phyloP scores from a whole-genome alignment of 2,113 vertebrate species.

The Ciconia boyciana region DNA sequence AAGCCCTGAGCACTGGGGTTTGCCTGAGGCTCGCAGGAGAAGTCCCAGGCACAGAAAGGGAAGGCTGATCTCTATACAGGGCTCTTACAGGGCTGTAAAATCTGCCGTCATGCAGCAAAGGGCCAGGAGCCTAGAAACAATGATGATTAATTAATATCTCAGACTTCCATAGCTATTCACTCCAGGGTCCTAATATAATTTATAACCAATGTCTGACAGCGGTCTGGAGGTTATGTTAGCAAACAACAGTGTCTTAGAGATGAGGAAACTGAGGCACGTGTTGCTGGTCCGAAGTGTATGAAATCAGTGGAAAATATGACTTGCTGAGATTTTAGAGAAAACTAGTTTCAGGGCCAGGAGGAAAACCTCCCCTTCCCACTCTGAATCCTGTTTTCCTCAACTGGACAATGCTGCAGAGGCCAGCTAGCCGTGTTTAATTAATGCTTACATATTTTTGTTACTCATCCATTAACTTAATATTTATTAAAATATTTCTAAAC shows the following conservation, averaged over 20 bases:
- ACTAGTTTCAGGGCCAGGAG: not conserved
- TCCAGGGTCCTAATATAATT: not conserved
- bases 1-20: accelerated
- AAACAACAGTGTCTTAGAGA: not conserved
- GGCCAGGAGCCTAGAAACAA: not conserved
- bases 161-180: not conserved
- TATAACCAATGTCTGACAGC: not conserved
- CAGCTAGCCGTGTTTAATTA: not conserved
- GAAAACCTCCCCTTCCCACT: not conserved
- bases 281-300: not conserved
- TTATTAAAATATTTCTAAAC: not conserved
- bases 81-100: not conserved
- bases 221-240: not conserved
- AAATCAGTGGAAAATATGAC: not conserved
- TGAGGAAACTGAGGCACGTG: not conserved
- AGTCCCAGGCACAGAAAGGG: not conserved
- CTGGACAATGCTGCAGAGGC: not conserved
- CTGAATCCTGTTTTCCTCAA: not conserved
- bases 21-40: not conserved
- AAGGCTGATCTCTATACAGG: not conserved
- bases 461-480: not conserved
- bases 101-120: not conserved
- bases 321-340: not conserved
- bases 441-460: not conserved
- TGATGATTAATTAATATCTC: not conserved